These are phyloP conservation scores for Neelides folsomi DNA, from an alignment of 2,888 invertebrate genomes.

Conservation along the genomic window DNA sequence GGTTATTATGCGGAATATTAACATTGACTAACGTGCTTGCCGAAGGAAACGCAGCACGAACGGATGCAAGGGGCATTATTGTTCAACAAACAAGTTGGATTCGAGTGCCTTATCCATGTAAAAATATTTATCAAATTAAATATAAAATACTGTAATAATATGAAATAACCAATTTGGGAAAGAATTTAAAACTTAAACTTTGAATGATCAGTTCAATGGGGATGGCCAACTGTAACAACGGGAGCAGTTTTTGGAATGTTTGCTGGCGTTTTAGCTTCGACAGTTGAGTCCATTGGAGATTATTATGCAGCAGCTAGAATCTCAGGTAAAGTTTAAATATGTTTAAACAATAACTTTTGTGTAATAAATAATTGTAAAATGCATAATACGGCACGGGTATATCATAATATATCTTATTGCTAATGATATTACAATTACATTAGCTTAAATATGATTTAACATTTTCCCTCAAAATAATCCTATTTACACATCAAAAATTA, in stretches of 20 bases:
- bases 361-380: too few species aligned
- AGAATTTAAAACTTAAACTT: too few species aligned
- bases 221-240: constrained; percentile 35
- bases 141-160: too few species aligned
- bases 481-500: too few species aligned
- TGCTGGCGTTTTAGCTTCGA: constrained; percentile 36
- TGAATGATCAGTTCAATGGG: constrained; percentile 40
- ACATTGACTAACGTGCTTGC: constrained; percentile 52
- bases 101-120: constrained; percentile 65
- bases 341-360: constrained; percentile 9
- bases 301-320: constrained; percentile 46
- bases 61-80: constrained; percentile 56
- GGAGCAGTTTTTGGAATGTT: constrained; percentile 36
- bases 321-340: constrained; percentile 32
- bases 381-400: too few species aligned
- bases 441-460: too few species aligned
- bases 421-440: too few species aligned
- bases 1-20: constrained; percentile 57
- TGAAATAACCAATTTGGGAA: too few species aligned
- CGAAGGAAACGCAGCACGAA: constrained; percentile 54
- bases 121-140: too few species aligned
- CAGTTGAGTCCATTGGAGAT: constrained; percentile 41
- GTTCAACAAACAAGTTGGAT: constrained; percentile 63
- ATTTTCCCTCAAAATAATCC: too few species aligned
- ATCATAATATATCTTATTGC: too few species aligned